phyloP scores from a whole-genome alignment of 2,888 invertebrate species.

The Trypoxylon attenuatum region DNA sequence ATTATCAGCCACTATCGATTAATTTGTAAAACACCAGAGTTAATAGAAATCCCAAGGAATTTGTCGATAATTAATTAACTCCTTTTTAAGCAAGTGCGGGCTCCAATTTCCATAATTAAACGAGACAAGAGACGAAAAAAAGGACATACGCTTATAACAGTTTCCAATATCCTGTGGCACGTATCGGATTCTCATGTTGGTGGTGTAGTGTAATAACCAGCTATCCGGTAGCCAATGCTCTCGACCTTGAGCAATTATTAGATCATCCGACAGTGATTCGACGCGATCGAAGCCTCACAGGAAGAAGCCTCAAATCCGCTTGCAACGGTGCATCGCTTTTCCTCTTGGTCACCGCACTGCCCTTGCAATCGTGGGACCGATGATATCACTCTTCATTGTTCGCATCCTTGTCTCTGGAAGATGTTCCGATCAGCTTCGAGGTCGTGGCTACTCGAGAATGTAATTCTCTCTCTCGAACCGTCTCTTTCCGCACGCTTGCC shows the following conservation, averaged over 20 bases:
- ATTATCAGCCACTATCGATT: no score
- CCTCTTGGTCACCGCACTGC: neutral
- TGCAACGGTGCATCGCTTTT: slow-evolving; percentile 2
- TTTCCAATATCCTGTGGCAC: slow-evolving; percentile 62
- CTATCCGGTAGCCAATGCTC: slow-evolving; percentile 8
- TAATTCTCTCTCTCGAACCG: neutral
- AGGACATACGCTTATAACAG: slow-evolving; percentile 61
- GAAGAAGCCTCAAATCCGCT: slow-evolving; percentile 29
- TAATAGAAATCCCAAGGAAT: no score
- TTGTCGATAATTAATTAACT: no score
- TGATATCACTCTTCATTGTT: slow-evolving; percentile 28
- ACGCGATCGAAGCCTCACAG: slow-evolving; percentile 33
- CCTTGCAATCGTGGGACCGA: slow-evolving; percentile 7
- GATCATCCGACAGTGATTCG: slow-evolving; percentile 45
- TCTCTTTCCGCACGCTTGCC: no score
- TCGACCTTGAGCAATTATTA: slow-evolving; percentile 44
- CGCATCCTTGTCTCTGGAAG: no score
- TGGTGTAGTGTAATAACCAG: slow-evolving; percentile 19
- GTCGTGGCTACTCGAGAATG: neutral
- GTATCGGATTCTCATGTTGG: slow-evolving; percentile 67
- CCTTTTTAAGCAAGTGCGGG: no score
- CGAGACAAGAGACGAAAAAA: no score
- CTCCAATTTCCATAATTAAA: no score
- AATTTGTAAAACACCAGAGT: no score
- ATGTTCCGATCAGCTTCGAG: neutral